Base-by-base conservation (phyloP, 2,797 vertebrate species). In the Myotis findleyi region DNA sequence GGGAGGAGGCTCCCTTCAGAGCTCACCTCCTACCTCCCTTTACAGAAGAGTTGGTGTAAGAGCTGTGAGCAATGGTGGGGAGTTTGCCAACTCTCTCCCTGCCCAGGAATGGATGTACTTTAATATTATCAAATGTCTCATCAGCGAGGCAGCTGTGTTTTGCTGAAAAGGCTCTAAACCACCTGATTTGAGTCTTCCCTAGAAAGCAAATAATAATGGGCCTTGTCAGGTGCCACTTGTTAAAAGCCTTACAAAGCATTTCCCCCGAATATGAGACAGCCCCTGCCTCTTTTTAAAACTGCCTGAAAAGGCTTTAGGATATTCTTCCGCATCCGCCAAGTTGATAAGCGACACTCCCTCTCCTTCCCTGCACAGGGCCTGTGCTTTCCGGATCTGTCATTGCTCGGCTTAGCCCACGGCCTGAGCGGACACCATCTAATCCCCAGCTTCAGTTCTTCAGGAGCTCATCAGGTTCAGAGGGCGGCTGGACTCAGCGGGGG, bases 91-190 rank as follows among this genome's bases (percentile, higher is more conserved):
- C 57, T 64, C 80, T 62, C 55, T 81, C 16, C 71, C 62, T n/a
- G 16, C n/a, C 53, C 49, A 90, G 66, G 77, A 87, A 72, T 14
- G 85, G 27, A 23, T 59, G 55, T 44, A 62, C 38, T 47, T 71
- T 88, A 91, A 89, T 38, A 59, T 86, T 47, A 89, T 84, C 92
- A 89, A 97, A 92, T 51, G 16, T 59, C 89, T 91, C 72, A 84
- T 49, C 38, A 89, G 68, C 0, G 1, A 95, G 69, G 73, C 95
- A 93, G 96, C 91, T 92, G 94, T 94, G 72, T 93, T 97, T 96
- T 86, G 81, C 64, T 68, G 53, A 79, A 90, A 90, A 80, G 55
- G 10, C 82, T 96, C 89, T 88, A 96, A 93, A 93, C 30, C 73
- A 92, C 92, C 92, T 86, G 85, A 96, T 71, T 96, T 53, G 64